Evolutionary conservation across 2,113 vertebrate genomes (phyloP).

Genomic region (Caretta caretta): DNA sequence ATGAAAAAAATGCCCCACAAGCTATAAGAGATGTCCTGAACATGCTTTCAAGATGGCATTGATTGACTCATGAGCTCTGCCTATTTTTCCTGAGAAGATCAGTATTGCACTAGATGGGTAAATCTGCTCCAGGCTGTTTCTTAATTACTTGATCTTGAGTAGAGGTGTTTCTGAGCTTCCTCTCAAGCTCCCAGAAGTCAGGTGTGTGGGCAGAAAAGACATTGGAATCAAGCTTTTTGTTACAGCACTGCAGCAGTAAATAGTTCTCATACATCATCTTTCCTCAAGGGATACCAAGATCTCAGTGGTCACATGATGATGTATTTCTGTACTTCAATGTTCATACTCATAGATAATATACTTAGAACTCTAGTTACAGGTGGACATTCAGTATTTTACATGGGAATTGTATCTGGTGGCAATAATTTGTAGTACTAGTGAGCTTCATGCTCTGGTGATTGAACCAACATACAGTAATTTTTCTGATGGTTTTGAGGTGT

Average conservation of each 20-base stretch:
- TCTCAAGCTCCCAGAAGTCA: not conserved
- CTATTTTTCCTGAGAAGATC: not conserved
- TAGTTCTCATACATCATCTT: not conserved
- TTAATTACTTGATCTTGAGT: not conserved
- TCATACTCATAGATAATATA: not conserved
- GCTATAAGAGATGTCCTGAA: not conserved
- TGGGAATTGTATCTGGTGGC: not conserved
- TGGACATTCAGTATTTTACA: not conserved
- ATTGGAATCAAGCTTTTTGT: not conserved
- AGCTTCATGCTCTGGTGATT: not conserved
- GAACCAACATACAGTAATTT: not conserved
- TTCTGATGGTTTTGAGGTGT: not conserved
- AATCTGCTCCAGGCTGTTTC: not conserved
- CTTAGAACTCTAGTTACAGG: not conserved
- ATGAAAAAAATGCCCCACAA: not conserved
- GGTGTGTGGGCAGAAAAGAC: accelerated
- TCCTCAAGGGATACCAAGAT: not conserved
- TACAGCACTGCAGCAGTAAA: not conserved
- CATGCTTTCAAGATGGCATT: accelerated
- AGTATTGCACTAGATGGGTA: not conserved
- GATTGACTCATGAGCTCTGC: not conserved
- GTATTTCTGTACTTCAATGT: not conserved
- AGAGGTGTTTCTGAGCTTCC: not conserved
- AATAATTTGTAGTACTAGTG: not conserved
- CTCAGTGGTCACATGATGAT: not conserved